Base-by-base conservation (phyloP, 2,797 vertebrate species). In the Allobates femoralis region DNA sequence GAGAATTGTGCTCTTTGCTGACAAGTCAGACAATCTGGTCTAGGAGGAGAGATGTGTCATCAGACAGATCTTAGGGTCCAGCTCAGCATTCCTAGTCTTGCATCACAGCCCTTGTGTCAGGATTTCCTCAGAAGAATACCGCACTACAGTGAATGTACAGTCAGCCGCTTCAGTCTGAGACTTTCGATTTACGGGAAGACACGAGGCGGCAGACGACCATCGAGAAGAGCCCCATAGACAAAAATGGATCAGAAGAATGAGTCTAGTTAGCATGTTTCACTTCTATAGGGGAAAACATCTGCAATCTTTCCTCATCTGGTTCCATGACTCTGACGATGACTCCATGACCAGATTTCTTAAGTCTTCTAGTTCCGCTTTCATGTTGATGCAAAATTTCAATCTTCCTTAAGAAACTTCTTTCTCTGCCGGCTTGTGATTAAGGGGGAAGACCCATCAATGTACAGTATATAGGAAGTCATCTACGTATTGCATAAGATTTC, bases 201-300 rank as follows among this genome's bases (percentile, higher is more conserved):
- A 19, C 37, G 53, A 77, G 37, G 73, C 26, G 18, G 37, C 14
- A 19, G 62, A 73, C 34, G n/a, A 7, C 46, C 50, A 19, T 41
- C 26, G 80, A 78, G 56, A 26, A 34, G 28, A 53, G 28, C 15
- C 53, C 26, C 56, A 53, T 66, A 18, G 15, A 73, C 46, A 18
- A 53, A 32, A 26, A n/a, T 81, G 71, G 56, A 85, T 41, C 21
- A 26, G 5, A 5, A 46, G n/a, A 3, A 46, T 62, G 64, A n/a
- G 78, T 73, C 41, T 18, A 80, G 51, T 21, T 46, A 50, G 84
- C 78, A 37, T 66, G 69, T 86, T 86, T 86, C 85, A 83, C 85
- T 86, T 86, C 85, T 83, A 86, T 58, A 78, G 60, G 58, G 19
- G 75, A 58, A 46, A 21, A 83, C 85, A 86, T 77, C 79, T 83